Evolutionary conservation across 2,888 invertebrate species (phyloP), one percentile per base, ranked within the genome.

Genomic region (Teleiodes luculella): DNA sequence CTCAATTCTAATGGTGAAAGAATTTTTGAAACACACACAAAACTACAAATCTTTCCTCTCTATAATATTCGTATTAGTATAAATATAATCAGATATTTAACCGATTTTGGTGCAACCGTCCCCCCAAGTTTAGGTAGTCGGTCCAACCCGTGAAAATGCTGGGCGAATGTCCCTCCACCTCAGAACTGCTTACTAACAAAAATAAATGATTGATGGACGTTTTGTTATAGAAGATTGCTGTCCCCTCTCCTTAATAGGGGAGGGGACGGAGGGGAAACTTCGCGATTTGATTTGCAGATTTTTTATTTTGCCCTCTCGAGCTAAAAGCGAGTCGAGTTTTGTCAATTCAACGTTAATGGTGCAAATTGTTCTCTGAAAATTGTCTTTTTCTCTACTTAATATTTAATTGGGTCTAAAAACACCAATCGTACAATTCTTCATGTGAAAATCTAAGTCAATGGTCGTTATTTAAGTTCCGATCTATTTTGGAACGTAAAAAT

Each of bases 161-260:
- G 11, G 18, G 35, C 46, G 54, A 54, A 35, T 50, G 50, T 50
- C 54, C 24, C 49, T 13, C 13, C 24, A 41, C 28, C 43, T 28
- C 13, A 43, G 28, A 48, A 51, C 46, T 51, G 54, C 46, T 51
- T 37, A 37, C 54, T 45, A 54, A 54, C 54, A 50, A 54, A 54
- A 54, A 48, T 48, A n/a, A 18, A 54, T 51, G 54, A 46, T 46
- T 54, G 37, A 39, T 46, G 14, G 28, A 13, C 8, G 10, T n/a
- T 39, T 43, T 14, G 48, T 49, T 41, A 54, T 53, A 43, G 49
- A 48, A 54, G 48, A 37, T 49, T 48, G 20, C 35, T n/a, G 20
- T 20, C 13, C 20, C 24, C 43, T 8, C 13, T 43, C 24, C 20
- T 10, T 41, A 24, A 43, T 28, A 43, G 43, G 13, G 13, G 28